Base-by-base conservation (phyloP, 1,140 invertebrate genomes). In the Delia radicum region DNA sequence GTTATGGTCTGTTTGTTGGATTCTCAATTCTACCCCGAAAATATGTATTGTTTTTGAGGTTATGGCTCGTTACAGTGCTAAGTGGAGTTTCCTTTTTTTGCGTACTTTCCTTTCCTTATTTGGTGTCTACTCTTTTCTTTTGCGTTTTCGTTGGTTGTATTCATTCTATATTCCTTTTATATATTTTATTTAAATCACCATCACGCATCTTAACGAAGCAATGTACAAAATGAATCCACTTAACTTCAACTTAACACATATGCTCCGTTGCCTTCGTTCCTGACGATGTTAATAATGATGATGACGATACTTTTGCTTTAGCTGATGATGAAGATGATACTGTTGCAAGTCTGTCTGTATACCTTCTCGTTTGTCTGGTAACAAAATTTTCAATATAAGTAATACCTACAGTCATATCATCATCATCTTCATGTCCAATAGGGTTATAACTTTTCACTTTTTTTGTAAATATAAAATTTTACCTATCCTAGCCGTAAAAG, bases 241-340 rank as follows among this genome's bases (percentile, higher is more conserved):
- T 81, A 81, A 81, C 80, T 80, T 81, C 79, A 81, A 81, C 80
- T 81, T 81, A 81, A 81, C 80, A 80, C 80, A 80, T 81, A 81
- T 79, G 80, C 79, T 80, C 79, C 76, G 80, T 78, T 81, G 80
- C 80, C 75, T 79, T 61, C 74, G 13, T 27, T 46, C 42, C 18
- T 55, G 33, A 37, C 8, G 1, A 37, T 37, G 33, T 2, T 37
- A 37, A 37, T 37, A 37, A 37, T 37, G 33, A 37, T 37, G 33
- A n/a, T n/a, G n/a, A 13, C 13, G 33, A 37, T 37, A 37, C 33
- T 37, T 37, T 37, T 37, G 33, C 13, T 37, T 7, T 13, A 37
- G 33, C 33, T 37, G 8, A 37, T 13, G 8, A 12, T n/a, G n/a
- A n/a, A n/a, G n/a, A 42, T 55, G 8, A 21, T 18, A 21, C 48